Conservation (phyloP, 2,888 invertebrate genomes). For the Oithona nana region DNA sequence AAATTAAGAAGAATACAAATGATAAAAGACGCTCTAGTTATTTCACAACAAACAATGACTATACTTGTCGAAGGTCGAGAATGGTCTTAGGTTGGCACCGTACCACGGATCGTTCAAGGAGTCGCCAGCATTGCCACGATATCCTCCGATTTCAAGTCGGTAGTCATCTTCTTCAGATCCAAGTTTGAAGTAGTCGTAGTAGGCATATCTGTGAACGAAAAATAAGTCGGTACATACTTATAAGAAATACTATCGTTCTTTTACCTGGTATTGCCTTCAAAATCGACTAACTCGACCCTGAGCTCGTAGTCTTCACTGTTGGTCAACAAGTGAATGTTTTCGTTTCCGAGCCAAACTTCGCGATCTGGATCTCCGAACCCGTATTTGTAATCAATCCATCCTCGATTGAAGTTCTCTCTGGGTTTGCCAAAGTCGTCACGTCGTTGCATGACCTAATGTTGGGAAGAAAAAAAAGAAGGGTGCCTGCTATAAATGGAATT, state of each 20-base stretch:
- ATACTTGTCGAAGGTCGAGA: conserved; percentile 74
- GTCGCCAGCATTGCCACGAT: conserved; percentile 75
- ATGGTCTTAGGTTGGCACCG: conserved; percentile 77
- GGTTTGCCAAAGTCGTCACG: conserved; percentile 71
- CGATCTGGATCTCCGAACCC: conserved; percentile 75
- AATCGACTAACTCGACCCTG: conserved; percentile 70
- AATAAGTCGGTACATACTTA: too few relatives aligned
- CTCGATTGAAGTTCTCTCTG: conserved; percentile 71
- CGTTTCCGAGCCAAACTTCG: conserved; percentile 82
- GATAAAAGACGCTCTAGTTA: too few relatives aligned
- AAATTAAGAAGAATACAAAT: too few relatives aligned
- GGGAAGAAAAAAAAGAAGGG: too few relatives aligned
- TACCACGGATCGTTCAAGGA: conserved; percentile 85
- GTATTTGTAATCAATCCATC: conserved; percentile 81
- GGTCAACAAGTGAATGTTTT: conserved; percentile 79
- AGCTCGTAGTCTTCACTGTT: conserved; percentile 76
- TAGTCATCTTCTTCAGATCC: conserved; percentile 79
- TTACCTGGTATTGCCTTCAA: conserved; percentile 75
- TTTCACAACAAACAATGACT: too few relatives aligned
- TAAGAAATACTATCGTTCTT: conserved; percentile 16
- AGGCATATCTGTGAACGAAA: conserved; percentile 46
- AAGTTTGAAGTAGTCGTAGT: conserved; percentile 77
- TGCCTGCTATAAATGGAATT: too few relatives aligned
- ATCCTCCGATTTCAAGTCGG: conserved; percentile 74
- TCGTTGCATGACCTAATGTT: conserved; percentile 58